A percentile compares a stretch with the other conserved stretches of the same genome.
phyloP scores from a whole-genome alignment of 2,888 invertebrate species.

The Archips crataeganus region DNA sequence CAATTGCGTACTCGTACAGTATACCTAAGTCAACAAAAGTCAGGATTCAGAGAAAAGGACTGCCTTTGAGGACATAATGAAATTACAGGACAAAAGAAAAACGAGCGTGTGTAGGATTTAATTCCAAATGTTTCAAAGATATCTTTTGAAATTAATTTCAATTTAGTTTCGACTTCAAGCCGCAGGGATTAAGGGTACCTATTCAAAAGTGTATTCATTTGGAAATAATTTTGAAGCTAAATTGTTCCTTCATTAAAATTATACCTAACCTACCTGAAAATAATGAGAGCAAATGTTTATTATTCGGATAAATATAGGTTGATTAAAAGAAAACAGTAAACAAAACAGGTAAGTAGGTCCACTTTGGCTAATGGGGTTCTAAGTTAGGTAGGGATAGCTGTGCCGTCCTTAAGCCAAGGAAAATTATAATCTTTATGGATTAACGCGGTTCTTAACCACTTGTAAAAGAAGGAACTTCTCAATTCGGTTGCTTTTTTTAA shows the following conservation, averaged over 20 bases:
- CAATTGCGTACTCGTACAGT: background rate
- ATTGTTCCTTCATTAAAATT: background rate
- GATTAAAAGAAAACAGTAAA: too few relatives aligned
- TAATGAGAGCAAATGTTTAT: too few relatives aligned
- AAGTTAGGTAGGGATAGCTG: too few relatives aligned
- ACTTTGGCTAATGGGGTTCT: too few relatives aligned
- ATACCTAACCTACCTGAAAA: too few relatives aligned
- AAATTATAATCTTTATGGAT: too few relatives aligned
- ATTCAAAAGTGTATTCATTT: background rate
- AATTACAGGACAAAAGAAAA: background rate
- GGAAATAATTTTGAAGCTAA: background rate
- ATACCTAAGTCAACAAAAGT: slow-evolving; percentile 32
- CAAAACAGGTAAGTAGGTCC: too few relatives aligned
- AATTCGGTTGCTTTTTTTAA: too few relatives aligned
- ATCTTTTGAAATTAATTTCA: slow-evolving; percentile 1
- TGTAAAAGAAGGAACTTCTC: too few relatives aligned
- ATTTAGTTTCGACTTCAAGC: background rate
- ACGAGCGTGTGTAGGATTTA: background rate
- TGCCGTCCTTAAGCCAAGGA: too few relatives aligned
- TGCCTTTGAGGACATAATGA: background rate
- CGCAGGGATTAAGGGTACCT: background rate
- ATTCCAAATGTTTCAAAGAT: background rate
- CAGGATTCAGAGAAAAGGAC: slow-evolving; percentile 4
- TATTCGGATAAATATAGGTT: too few relatives aligned
- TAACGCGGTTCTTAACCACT: too few relatives aligned